Percentiles rank a stretch among this genome's conserved stretches.
These are phyloP conservation scores for Drosophila pegasa DNA, from an alignment of 2,888 invertebrate genomes.

Conservation along the genomic window DNA sequence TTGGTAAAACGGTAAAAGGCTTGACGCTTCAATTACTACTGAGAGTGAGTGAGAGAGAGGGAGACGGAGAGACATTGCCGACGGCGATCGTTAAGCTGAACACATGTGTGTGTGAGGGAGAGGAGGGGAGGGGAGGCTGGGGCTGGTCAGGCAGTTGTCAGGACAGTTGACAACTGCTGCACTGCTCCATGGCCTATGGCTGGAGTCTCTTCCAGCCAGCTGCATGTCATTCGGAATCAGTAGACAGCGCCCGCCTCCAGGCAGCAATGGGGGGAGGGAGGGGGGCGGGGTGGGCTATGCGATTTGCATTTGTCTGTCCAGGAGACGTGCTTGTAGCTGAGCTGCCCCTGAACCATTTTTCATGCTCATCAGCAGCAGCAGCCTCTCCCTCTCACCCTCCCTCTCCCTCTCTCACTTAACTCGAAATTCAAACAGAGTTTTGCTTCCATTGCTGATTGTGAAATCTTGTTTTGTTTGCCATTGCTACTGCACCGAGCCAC, in stretches of 20 bases:
- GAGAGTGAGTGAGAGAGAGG: neutral
- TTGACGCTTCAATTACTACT: constrained; percentile 69
- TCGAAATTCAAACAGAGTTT: constrained; percentile 71
- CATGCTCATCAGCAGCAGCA: constrained; percentile 40
- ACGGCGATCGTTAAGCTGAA: constrained; percentile 67
- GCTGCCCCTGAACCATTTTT: constrained; percentile 43
- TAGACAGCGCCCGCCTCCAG: constrained; percentile 44
- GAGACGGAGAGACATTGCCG: constrained; percentile 31
- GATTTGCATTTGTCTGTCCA: constrained; percentile 42
- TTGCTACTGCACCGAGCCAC: constrained; percentile 25
- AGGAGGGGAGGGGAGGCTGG: neutral
- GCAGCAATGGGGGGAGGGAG: neutral
- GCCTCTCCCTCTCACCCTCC: neutral
- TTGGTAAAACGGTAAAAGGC: constrained; percentile 44
- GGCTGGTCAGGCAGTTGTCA: constrained; percentile 13
- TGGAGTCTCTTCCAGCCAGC: constrained; percentile 31
- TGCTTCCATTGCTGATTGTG: constrained; percentile 67
- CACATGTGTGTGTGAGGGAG: too few relatives aligned
- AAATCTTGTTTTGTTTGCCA: constrained; percentile 74
- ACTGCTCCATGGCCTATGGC: constrained; percentile 69
- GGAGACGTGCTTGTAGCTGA: constrained; percentile 26
- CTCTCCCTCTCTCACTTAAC: constrained; percentile 57
- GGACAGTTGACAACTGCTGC: constrained; percentile 72
- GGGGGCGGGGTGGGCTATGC: constrained; percentile 18
- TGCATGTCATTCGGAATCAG: constrained; percentile 72